A percentile compares a stretch with the other conserved stretches of the same genome.
Conservation (phyloP, 2,797 vertebrate species). For the Spheniscus humboldti region DNA sequence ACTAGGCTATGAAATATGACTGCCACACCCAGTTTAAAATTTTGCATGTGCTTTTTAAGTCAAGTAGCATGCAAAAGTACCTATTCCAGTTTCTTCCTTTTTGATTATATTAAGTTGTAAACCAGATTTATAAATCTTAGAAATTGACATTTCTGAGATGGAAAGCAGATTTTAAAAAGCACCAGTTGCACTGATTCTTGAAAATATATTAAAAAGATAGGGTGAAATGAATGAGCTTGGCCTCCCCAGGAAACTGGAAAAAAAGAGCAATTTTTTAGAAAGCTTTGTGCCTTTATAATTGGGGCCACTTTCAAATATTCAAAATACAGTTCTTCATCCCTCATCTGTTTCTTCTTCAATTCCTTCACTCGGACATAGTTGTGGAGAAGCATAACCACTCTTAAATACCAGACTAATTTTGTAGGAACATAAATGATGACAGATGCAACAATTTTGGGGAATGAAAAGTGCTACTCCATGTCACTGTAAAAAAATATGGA, state of each 20-base stretch:
- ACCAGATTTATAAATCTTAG: background rate
- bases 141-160: background rate
- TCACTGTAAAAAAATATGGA: slow-evolving; percentile 20
- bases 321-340: slow-evolving; percentile 8
- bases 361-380: slow-evolving; percentile 50
- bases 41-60: background rate
- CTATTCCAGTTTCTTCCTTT: background rate
- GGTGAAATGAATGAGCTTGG: background rate
- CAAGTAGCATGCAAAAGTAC: background rate
- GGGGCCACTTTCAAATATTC: background rate
- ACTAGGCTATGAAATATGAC: background rate
- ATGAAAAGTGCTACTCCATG: slow-evolving; percentile 39
- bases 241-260: background rate
- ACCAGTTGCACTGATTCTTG: background rate
- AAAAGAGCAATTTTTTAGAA: background rate
- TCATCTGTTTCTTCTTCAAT: slow-evolving; percentile 57
- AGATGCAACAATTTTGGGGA: slow-evolving; percentile 24
- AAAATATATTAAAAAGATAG: background rate
- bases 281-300: background rate
- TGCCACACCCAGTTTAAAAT: background rate
- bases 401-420: slow-evolving; percentile 53
- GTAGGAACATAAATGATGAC: slow-evolving; percentile 46
- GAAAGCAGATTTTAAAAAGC: background rate
- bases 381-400: slow-evolving; percentile 47
- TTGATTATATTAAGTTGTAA: background rate